Evolutionary conservation across 2,888 invertebrate genomes (phyloP).

Genomic region (Aphodius sticticus): DNA sequence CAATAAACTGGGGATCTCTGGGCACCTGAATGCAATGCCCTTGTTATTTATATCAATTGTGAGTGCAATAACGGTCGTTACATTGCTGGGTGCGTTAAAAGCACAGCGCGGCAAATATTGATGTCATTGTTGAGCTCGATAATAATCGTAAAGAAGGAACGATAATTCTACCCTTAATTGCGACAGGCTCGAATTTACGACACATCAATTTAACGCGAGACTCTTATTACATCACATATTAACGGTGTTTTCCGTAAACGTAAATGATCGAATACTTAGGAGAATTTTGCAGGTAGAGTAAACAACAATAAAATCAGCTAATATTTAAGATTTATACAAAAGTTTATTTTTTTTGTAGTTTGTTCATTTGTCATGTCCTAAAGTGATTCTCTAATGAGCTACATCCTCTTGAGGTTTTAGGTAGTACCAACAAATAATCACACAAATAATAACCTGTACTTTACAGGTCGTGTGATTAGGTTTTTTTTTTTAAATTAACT

Average conservation of each 20-base stretch:
- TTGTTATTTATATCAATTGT: background rate
- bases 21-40: background rate
- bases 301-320: too few species aligned
- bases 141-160: background rate
- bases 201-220: background rate
- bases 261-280: background rate
- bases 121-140: background rate
- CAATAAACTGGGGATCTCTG: too few species aligned
- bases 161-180: background rate
- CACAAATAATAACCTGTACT: too few species aligned
- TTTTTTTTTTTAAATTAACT: too few species aligned
- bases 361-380: too few species aligned
- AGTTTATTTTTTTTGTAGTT: too few species aligned
- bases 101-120: background rate
- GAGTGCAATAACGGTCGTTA: background rate
- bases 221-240: background rate
- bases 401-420: too few species aligned
- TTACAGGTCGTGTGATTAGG: too few species aligned
- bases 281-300: background rate
- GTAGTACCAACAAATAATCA: too few species aligned
- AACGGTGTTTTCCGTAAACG: background rate
- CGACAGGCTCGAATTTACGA: background rate
- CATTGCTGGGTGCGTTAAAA: background rate
- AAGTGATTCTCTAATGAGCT: too few species aligned
- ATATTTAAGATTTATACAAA: too few species aligned